These are phyloP conservation scores for Palythoa grandiflora DNA, from an alignment of 92 coral and sea anemone genomes.

Conservation along the genomic window DNA sequence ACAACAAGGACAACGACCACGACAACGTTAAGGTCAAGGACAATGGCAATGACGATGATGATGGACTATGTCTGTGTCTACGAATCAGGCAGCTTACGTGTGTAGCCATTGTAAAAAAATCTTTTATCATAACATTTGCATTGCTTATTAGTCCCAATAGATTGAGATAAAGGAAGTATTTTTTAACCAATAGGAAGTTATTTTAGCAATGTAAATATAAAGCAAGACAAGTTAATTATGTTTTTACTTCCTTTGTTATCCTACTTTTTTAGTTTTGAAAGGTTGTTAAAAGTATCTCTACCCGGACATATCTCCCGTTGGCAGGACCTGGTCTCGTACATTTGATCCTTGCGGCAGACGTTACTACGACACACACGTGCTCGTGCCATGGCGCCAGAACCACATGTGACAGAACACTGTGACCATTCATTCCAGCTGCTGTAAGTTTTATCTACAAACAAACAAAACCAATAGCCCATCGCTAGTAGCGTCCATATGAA, in stretches of 20 bases:
- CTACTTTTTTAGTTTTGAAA: not conserved
- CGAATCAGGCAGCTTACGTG: no score
- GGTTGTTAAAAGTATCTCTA: not conserved
- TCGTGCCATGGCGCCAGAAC: constrained; percentile 71
- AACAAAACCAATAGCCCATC: not conserved
- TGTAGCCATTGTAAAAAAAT: no score
- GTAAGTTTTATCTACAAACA: constrained; percentile 46
- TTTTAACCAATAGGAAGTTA: no score
- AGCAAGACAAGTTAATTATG: no score
- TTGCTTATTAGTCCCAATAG: no score
- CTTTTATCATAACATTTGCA: no score
- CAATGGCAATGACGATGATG: not conserved
- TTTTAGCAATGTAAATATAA: no score
- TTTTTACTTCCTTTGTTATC: no score
- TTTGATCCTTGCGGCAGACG: constrained; percentile 71
- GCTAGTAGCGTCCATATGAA: not conserved
- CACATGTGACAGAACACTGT: constrained; percentile 82
- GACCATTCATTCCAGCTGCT: constrained; percentile 95
- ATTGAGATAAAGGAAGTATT: no score
- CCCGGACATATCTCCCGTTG: constrained; percentile 68
- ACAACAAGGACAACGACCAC: no score
- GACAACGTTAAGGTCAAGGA: no score
- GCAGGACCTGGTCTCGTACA: constrained; percentile 76
- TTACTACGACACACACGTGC: constrained; percentile 75
- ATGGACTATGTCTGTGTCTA: not conserved